Percentiles rank a stretch among this genome's conserved stretches.
Conservation (phyloP, 2,113 vertebrate species). For the Phyllostomus hastatus region DNA sequence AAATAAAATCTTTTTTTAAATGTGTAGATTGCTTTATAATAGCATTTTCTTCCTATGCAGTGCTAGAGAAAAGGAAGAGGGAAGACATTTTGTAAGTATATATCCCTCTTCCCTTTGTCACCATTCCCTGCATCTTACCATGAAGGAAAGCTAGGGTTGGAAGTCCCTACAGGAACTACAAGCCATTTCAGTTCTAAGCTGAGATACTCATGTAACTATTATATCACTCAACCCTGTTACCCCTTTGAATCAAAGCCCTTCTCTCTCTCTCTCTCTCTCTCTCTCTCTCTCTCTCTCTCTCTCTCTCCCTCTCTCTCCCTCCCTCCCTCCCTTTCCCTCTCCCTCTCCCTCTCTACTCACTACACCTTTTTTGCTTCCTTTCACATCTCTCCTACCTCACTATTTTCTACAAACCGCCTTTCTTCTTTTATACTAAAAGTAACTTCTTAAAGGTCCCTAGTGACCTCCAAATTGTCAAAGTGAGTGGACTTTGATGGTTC, state of each 20-base stretch:
- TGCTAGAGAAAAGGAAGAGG: slow-evolving; percentile 37
- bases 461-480: not conserved
- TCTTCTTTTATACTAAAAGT: slow-evolving; percentile 32
- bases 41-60: slow-evolving; percentile 24
- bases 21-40: not conserved
- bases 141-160: not conserved
- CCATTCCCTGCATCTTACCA: not conserved
- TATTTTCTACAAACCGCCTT: not conserved
- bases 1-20: too few species aligned
- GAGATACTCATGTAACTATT: not conserved
- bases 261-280: not conserved
- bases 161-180: not conserved
- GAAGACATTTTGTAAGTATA: not conserved
- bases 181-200: not conserved
- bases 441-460: slow-evolving; percentile 1
- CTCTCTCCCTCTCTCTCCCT: not conserved
- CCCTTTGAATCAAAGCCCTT: not conserved
- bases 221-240: not conserved
- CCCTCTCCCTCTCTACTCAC: not conserved
- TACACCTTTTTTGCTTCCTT: not conserved
- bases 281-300: not conserved
- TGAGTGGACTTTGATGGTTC: not conserved
- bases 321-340: too few species aligned
- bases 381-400: not conserved
- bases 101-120: slow-evolving; percentile 36